Base-by-base conservation (phyloP, 2,888 invertebrate genomes). In the Melanostoma scalare region DNA sequence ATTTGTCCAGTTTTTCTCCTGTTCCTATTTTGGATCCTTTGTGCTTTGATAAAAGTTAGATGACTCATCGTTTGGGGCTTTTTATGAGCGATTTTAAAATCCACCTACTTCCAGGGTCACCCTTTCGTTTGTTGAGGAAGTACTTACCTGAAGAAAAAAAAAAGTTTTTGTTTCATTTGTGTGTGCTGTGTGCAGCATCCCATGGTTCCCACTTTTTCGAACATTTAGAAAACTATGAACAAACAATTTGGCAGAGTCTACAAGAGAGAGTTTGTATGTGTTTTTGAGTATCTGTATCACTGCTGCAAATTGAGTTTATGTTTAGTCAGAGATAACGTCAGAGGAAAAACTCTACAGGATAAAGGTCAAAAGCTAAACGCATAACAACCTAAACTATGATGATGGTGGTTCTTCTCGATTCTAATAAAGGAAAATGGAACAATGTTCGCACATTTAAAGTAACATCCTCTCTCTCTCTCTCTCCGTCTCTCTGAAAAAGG, bases 331-430 rank as follows among this genome's bases (percentile, higher is more conserved):
- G 61, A 81, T 80, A 75, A 80, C 63, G 33, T 35, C 10, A 53
- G 35, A 72, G 72, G 36, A 55, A 76, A 53, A 36, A 52, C 71
- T 40, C 38, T 40, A 30, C 33, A 46, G 38, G 61, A 46, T 67
- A 77, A 81, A 81, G 81, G 81, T 81, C 72, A 81, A 77, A 81
- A 72, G 81, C 61, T 77, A 68, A 68, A 72, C 40, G 55, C 67
- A 81, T 68, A 68, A 55, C 61, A 68, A 63, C 67, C 50, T n/a
- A 55, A 74, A 42, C 67, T 67, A 73, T 72, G 67, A 72, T 67
- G 67, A 44, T 67, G 6, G 63, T 63, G 31, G 42, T n/a, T 58
- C 6, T 8, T 9, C 42, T 42, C 50, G 72, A 50, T 68, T 50
- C 42, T 72, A 50, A 71, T 65, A 73, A 61, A 55, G 71, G 71